Evolutionary conservation across 2,888 invertebrate species (phyloP).

Genomic region (Rhagonycha lutea): DNA sequence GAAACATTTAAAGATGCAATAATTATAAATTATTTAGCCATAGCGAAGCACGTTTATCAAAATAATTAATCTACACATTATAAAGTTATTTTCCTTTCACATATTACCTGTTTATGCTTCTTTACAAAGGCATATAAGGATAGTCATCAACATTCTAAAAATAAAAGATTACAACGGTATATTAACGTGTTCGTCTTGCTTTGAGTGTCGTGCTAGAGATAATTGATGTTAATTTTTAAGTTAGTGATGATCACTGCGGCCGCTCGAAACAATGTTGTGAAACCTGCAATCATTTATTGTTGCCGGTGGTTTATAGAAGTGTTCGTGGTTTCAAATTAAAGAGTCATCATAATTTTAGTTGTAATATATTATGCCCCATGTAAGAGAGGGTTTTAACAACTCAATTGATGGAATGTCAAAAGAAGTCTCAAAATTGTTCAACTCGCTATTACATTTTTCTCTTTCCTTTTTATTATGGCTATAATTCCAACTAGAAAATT

Average conservation of each 20-base stretch:
- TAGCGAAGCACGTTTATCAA: neutral
- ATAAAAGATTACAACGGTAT: conserved; percentile 1
- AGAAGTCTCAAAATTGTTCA: neutral
- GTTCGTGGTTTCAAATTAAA: neutral
- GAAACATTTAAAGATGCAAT: neutral
- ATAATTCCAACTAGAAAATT: neutral
- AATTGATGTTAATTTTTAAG: conserved; percentile 2
- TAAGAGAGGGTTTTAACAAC: conserved; percentile 7
- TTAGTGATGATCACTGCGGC: neutral
- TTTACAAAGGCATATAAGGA: neutral
- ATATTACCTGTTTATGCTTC: neutral
- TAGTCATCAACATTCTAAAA: neutral
- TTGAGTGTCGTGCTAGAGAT: neutral
- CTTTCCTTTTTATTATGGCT: neutral
- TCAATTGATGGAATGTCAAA: conserved; percentile 3
- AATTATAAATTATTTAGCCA: neutral
- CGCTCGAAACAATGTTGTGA: neutral
- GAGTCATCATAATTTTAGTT: conserved; percentile 7
- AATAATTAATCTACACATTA: neutral
- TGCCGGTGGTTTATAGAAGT: conserved; percentile 2
- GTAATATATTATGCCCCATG: conserved; percentile 6
- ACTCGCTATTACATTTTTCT: neutral
- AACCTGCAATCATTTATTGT: conserved; percentile 7
- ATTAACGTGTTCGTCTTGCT: neutral
- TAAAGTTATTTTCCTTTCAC: neutral